These are phyloP conservation scores for Patella ulyssiponensis DNA, from an alignment of 2,888 invertebrate genomes.

Conservation along the genomic window DNA sequence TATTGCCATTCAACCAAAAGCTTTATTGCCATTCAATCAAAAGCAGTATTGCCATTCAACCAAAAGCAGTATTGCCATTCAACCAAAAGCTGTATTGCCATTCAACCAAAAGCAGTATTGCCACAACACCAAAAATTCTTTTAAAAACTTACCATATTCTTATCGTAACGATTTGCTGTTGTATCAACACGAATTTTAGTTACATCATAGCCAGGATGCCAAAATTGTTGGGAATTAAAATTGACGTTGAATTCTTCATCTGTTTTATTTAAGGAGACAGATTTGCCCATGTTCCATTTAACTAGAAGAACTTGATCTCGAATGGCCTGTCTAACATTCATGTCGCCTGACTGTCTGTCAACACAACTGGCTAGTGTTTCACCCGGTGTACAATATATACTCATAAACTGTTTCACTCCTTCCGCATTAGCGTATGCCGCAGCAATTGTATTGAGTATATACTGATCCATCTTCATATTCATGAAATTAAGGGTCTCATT, in stretches of 20 bases:
- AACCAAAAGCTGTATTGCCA: too few species aligned
- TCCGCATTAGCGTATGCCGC: constrained; percentile 63
- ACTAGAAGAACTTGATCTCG: background rate
- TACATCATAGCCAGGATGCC: constrained; percentile 52
- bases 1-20: too few species aligned
- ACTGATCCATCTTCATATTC: constrained; percentile 40
- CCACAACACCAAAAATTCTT: too few species aligned
- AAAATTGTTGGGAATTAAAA: constrained; percentile 49
- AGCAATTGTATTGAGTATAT: constrained; percentile 63
- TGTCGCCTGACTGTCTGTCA: constrained; percentile 4
- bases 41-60: too few species aligned
- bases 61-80: too few species aligned
- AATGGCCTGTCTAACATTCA: constrained; percentile 14
- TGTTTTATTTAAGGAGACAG: background rate
- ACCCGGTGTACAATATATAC: constrained; percentile 19
- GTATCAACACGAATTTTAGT: constrained; percentile 19
- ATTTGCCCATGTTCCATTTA: background rate
- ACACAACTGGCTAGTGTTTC: constrained; percentile 37
- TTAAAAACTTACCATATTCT: too few species aligned
- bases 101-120: too few species aligned
- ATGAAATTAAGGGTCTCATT: constrained; percentile 27
- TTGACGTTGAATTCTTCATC: constrained; percentile 39
- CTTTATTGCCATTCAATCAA: too few species aligned
- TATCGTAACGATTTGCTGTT: too few species aligned
- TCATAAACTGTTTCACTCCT: constrained; percentile 50